Percentiles rank a stretch among this genome's conserved stretches.
phyloP scores from a whole-genome alignment of 1,140 invertebrate species.

The Battus philenor region DNA sequence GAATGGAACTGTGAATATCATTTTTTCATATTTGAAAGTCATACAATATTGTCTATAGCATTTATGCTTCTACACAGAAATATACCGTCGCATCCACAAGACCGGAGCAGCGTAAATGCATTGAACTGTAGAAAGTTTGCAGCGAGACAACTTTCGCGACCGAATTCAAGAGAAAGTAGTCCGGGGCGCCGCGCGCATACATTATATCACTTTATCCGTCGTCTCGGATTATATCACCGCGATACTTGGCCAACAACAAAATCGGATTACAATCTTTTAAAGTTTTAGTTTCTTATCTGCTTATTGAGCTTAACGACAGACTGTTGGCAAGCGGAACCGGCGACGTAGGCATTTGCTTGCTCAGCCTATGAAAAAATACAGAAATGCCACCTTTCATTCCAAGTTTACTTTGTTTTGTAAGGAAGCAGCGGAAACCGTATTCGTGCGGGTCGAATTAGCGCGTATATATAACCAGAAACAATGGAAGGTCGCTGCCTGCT shows the following conservation, averaged over 20 bases:
- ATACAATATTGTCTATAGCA: no score
- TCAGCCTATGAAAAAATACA: constrained; percentile 29
- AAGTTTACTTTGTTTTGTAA: constrained; percentile 27
- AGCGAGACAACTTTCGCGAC: constrained; percentile 71
- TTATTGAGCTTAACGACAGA: no score
- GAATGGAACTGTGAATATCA: no score
- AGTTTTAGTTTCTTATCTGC: no score
- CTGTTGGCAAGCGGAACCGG: constrained; percentile 21
- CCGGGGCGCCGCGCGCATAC: constrained; percentile 54
- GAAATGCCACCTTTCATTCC: constrained; percentile 50
- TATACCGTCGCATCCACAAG: no score
- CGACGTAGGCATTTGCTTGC: neutral
- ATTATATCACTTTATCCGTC: constrained; percentile 69
- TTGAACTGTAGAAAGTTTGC: constrained; percentile 69
- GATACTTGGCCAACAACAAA: neutral
- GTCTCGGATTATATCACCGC: constrained; percentile 53
- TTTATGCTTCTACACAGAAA: no score
- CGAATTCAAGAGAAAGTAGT: constrained; percentile 74
- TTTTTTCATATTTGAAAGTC: no score
- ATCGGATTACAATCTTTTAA: no score
- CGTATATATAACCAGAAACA: constrained; percentile 56
- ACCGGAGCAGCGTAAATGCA: constrained; percentile 34
- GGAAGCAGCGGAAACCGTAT: constrained; percentile 41
- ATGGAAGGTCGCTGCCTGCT: constrained; percentile 55
- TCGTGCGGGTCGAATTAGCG: constrained; percentile 54